Conservation (phyloP, 2,113 vertebrate genomes). For the Cyprinodon tularosa region DNA sequence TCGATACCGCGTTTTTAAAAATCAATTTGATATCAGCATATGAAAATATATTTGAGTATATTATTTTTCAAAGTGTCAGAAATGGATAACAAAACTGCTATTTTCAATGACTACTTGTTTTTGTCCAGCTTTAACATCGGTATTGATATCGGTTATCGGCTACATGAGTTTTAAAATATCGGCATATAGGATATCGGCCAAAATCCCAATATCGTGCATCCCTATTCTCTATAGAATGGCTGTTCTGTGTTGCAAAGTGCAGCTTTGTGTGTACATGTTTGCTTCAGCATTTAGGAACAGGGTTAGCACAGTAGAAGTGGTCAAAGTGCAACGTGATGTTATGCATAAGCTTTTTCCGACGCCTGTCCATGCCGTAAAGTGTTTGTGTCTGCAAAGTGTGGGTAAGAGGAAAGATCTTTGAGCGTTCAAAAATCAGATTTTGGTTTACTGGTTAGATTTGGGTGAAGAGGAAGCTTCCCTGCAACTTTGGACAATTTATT, state of each 20-base stretch:
- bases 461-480: neutral
- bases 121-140: no score
- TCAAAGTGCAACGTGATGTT: constrained; percentile 8
- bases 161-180: no score
- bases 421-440: neutral
- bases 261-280: constrained; percentile 42
- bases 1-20: no score
- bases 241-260: constrained; percentile 59
- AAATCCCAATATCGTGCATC: constrained; percentile 73
- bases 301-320: constrained; percentile 10
- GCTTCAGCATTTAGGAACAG: constrained; percentile 41
- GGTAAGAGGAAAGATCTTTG: neutral
- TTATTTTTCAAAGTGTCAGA: no score
- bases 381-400: constrained; percentile 1
- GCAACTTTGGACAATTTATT: neutral
- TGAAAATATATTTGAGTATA: no score
- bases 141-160: no score
- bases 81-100: no score
- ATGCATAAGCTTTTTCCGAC: constrained; percentile 31
- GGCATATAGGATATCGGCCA: no score
- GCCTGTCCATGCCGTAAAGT: neutral
- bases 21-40: no score
- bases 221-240: constrained; percentile 47
- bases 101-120: no score
- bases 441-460: neutral